Evolutionary conservation across 2,113 vertebrate genomes (phyloP), one percentile per base, ranked within the genome.

Genomic region (Mirounga angustirostris): DNA sequence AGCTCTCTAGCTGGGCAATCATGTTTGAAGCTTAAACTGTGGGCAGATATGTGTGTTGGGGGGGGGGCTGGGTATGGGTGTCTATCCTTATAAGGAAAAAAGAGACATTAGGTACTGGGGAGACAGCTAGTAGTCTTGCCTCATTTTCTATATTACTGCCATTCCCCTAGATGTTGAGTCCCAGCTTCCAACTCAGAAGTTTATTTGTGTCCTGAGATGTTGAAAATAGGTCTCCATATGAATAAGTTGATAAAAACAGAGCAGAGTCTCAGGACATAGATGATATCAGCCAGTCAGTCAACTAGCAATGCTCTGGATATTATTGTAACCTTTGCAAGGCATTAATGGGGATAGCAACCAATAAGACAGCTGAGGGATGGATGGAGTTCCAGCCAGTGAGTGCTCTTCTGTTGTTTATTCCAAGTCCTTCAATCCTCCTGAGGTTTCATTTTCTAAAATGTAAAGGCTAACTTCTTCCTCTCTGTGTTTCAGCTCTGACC

Each of bases 1-100:
- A 52, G 21, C 8, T 80, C n/a, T 76, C 30, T 40, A 19, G 13
- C 46, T 87, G 16, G 54, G 21, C 13, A 50, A 73, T 71, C 6
- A n/a, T 1, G 24, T 50, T 43, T 52, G 16, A n/a, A 30, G 33
- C 40, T 85, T 89, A 83, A 56, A 30, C 3, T 9, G 14, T 85
- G n/a, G 26, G 16, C 16, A 88, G 61, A 14, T 9, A 30, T 13
- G 26, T 21, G 21, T 12, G 2, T n/a, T 40, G 4, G n/a, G 16
- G 2, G 0, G 0, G 8, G n/a, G n/a, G 50, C 12, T 52, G 30
- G 50, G 18, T 54, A 54, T 79, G 14, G 5, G 6, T 22, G 2
- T 67, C 26, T 52, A 21, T n/a, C 13, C 52, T 12, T 56, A 71
- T 52, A 80, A 46, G n/a, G 58, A 54, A 59, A 14, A 58, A 90